Base-by-base conservation (phyloP, 2,888 invertebrate genomes). In the Mythimna impura region DNA sequence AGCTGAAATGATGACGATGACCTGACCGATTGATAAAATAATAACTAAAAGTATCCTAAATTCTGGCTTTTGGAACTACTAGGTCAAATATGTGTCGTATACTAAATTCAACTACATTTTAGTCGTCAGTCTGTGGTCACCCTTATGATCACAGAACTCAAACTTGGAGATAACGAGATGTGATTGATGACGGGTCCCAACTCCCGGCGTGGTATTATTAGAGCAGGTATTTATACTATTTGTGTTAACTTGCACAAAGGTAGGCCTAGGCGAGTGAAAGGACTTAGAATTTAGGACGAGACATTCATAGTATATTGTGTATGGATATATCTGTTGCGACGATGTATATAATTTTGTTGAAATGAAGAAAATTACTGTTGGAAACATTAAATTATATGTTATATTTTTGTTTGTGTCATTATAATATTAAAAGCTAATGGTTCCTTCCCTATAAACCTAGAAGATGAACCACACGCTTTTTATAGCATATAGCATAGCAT, bases 151-250 rank as follows among this genome's bases (percentile, higher is more conserved):
- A 54, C 47, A 73, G n/a, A 72, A 62, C 22, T 61, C 65, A 73
- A 65, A 76, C 60, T 80, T 40, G 50, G 54, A 76, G 81, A 83
- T 86, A 84, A 76, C 73, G 60, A 40, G 22, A 43, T 76, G 67
- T 86, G 86, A 85, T 85, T 86, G 80, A 86, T 86, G 84, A 68
- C 80, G 65, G 69, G 82, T 73, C 74, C 65, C 36, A 25, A 1
- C n/a, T 40, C 40, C 8, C 30, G 14, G 52, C 54, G 71, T 12
- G 61, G 22, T 81, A 78, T 66, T 70, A 83, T 68, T 69, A 34
- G 54, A 25, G 60, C 34, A 52, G 64, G 72, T 79, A 78, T 80
- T 54, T 73, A 54, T n/a, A 30, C 20, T 54, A 79, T 79, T 80
- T 60, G 40, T 80, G 73, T 81, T 34, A 54, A 25, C 50, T 50